Base-by-base conservation (phyloP, 2,113 vertebrate genomes). In the Zosterops japonicus region DNA sequence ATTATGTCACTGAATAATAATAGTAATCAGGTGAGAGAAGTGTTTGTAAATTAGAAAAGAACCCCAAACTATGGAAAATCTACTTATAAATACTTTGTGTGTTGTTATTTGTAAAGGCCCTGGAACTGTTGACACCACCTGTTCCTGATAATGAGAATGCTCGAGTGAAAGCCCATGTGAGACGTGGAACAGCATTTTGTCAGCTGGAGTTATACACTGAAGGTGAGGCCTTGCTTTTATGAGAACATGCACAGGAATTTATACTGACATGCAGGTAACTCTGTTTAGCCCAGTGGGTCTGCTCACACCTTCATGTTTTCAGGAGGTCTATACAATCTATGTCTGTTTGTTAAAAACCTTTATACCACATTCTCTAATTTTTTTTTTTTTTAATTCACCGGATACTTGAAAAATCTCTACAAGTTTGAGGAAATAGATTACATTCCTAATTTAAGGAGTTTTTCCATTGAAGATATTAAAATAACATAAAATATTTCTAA, bases 181-280 rank as follows among this genome's bases (percentile, higher is more conserved):
- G 99, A 60, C 96, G 99, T 68, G 99, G 99, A 33, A 97, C 99
- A 39, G 99, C 99, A 0, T 99, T 99, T 97, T 99, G 99, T 96
- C 98, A 99, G 89, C 97, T 99, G 67, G 97, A 99, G 94, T 98
- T 99, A n/a, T 99, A 98, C 42, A 84, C 98, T 28, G 99, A 99
- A 98, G 99, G 98, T 99, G 97, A 96, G 96, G 90, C 28, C 64
- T 53, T 71, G 24, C 8, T 41, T 59, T 67, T 67, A 1, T 50
- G 29, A 47, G 67, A 69, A 44, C 7, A 8, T 23, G 35, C 57
- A 29, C 14, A 14, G 52, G 33, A 56, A 20, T 86, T 83, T 76
- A 20, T 29, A 41, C 29, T 57, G 65, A 39, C 49, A 8, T 29
- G 11, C 11, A 39, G 61, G 28, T 61, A 52, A 46, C 27, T 75